phyloP scores from a whole-genome alignment of 37 sponge, comb jelly and placozoan genomes.

The Halichondria panicea region DNA sequence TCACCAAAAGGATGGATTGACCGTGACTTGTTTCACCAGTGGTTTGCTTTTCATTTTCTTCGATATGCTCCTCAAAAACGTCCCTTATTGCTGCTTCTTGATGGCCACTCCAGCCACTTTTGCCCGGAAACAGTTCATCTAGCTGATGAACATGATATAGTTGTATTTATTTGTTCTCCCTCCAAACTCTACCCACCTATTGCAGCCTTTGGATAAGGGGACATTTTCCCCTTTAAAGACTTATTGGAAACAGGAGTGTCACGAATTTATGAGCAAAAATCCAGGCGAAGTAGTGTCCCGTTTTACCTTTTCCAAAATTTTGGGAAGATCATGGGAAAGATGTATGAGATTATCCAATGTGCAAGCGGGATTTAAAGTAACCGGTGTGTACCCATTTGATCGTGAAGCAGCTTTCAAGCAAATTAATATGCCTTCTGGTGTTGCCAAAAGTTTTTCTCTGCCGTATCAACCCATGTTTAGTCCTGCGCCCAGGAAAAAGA shows the following conservation, averaged over 20 bases:
- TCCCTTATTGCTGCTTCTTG: conserved; percentile 19
- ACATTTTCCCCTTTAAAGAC: conserved; percentile 14
- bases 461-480: no score
- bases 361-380: not conserved
- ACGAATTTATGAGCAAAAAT: conserved; percentile 1
- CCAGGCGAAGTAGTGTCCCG: no score
- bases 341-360: conserved; percentile 8
- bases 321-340: conserved; percentile 6
- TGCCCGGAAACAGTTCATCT: not conserved
- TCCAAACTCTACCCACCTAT: conserved; percentile 43
- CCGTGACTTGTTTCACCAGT: conserved; percentile 28
- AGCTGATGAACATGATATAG: conserved; percentile 17
- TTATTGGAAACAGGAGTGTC: conserved; percentile 12
- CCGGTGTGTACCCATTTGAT: not conserved
- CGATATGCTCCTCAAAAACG: conserved; percentile 20
- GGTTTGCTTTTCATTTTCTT: no score
- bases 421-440: no score
- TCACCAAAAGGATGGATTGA: conserved; percentile 44
- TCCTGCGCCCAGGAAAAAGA: no score
- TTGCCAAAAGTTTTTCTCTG: no score
- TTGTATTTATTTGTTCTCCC: conserved; percentile 34
- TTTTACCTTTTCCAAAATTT: no score
- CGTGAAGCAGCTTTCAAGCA: not conserved
- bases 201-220: conserved; percentile 46
- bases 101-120: conserved; percentile 38